Evolutionary conservation across 2,888 invertebrate species (phyloP).

Genomic region (Dendrolimus houi): DNA sequence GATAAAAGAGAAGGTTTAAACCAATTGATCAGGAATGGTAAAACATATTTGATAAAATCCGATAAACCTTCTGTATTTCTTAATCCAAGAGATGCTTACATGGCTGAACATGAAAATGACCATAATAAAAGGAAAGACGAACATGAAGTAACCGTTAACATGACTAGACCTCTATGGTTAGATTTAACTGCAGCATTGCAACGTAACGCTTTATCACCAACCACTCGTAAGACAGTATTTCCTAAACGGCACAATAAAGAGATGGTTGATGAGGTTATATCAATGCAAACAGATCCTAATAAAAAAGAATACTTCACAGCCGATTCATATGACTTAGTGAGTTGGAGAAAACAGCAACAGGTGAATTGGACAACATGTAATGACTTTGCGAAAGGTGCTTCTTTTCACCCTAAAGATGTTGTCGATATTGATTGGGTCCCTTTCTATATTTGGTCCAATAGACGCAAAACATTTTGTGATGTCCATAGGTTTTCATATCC

Average conservation of each 20-base stretch:
- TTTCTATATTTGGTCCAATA: slow-evolving; percentile 45
- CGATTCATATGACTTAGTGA: slow-evolving; percentile 13
- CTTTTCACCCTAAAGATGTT: slow-evolving; percentile 43
- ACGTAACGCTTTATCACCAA: slow-evolving; percentile 15
- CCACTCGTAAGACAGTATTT: neutral
- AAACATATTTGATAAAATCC: slow-evolving; percentile 2
- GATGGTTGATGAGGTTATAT: neutral
- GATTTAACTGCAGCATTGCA: slow-evolving; percentile 21
- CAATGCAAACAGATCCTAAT: neutral
- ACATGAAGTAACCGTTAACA: slow-evolving; percentile 8
- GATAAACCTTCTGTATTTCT: neutral
- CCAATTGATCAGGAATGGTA: slow-evolving; percentile 7
- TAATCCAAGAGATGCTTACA: slow-evolving; percentile 12
- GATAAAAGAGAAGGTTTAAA: slow-evolving; percentile 10
- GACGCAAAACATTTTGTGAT: slow-evolving; percentile 6
- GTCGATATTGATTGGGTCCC: slow-evolving; percentile 45
- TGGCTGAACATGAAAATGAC: slow-evolving; percentile 2
- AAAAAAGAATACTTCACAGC: slow-evolving; percentile 10
- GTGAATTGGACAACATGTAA: slow-evolving; percentile 44
- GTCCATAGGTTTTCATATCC: slow-evolving; percentile 40
- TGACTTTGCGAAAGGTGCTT: slow-evolving; percentile 31
- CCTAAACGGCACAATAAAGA: neutral
- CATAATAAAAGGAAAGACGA: neutral
- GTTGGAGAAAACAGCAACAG: neutral
- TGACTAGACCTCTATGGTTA: slow-evolving; percentile 13